Conservation (phyloP, 2,113 vertebrate genomes). For the Percopsis transmontana region DNA sequence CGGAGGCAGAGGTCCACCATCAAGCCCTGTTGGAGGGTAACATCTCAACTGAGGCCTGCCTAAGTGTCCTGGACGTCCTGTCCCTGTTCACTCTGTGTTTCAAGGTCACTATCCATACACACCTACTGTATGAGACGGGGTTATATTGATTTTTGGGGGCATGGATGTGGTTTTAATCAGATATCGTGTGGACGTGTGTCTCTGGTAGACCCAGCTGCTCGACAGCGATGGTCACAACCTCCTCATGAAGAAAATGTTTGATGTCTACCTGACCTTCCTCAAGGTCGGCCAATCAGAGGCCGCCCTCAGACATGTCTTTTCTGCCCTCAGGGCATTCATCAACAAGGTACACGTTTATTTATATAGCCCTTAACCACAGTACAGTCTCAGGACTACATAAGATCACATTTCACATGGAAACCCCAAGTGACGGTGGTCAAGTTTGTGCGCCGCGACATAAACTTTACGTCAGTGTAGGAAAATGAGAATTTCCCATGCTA, state of each 20-base stretch:
- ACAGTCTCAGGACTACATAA: neutral
- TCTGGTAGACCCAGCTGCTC: slow-evolving; percentile 86
- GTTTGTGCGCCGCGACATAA: too few relatives aligned
- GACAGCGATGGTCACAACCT: slow-evolving; percentile 92
- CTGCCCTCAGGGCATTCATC: slow-evolving; percentile 90
- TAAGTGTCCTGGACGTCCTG: slow-evolving; percentile 90
- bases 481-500: neutral
- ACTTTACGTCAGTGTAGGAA: too few relatives aligned
- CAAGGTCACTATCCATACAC: slow-evolving; percentile 78
- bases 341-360: slow-evolving; percentile 82
- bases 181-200: slow-evolving; percentile 1
- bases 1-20: slow-evolving; percentile 91
- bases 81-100: slow-evolving; percentile 91
- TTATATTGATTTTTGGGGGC: neutral
- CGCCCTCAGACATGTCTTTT: slow-evolving; percentile 89
- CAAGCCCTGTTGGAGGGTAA: slow-evolving; percentile 93
- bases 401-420: too few relatives aligned
- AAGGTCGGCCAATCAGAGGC: slow-evolving; percentile 91
- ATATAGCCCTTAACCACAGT: too few relatives aligned
- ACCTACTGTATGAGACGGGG: neutral
- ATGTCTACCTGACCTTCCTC: slow-evolving; percentile 92
- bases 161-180: neutral
- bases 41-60: slow-evolving; percentile 87
- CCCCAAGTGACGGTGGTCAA: too few relatives aligned
- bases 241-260: slow-evolving; percentile 96